phyloP scores from a whole-genome alignment of 2,888 invertebrate species.

The Eupithecia subumbrata region DNA sequence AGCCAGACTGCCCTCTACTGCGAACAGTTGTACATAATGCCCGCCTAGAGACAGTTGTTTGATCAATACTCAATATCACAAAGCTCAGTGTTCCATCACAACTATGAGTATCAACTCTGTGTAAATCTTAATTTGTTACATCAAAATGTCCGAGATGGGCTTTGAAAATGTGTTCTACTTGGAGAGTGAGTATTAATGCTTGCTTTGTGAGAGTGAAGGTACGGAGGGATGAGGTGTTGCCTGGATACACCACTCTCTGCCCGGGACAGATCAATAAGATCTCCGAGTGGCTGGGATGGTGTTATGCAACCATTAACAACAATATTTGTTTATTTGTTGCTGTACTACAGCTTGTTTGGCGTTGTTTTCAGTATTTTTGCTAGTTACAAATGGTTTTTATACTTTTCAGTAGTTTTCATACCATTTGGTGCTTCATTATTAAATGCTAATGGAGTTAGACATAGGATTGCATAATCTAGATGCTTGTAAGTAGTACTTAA shows the following conservation, averaged over 20 bases:
- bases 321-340: slow-evolving; percentile 47
- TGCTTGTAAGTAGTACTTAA: slow-evolving; percentile 10
- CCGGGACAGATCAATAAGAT: slow-evolving; percentile 78
- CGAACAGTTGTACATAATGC: slow-evolving; percentile 54
- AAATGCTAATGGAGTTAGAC: slow-evolving; percentile 8
- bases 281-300: slow-evolving; percentile 71
- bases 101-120: slow-evolving; percentile 68
- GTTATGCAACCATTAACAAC: slow-evolving; percentile 73
- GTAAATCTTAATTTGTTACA: slow-evolving; percentile 49
- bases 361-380: slow-evolving; percentile 16
- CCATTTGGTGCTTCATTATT: background rate
- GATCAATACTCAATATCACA: slow-evolving; percentile 74
- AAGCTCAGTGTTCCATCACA: slow-evolving; percentile 59
- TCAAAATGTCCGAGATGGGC: slow-evolving; percentile 79
- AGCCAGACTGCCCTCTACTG: slow-evolving; percentile 54
- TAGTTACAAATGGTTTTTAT: background rate
- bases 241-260: slow-evolving; percentile 74
- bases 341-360: slow-evolving; percentile 29
- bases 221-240: slow-evolving; percentile 79
- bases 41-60: slow-evolving; percentile 76
- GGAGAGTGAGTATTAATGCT: slow-evolving; percentile 78
- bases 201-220: slow-evolving; percentile 61
- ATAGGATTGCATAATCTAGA: slow-evolving; percentile 16
- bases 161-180: slow-evolving; percentile 82
- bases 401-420: background rate